Conservation (phyloP, 2,888 invertebrate species). For the Frankliniella fusca region DNA sequence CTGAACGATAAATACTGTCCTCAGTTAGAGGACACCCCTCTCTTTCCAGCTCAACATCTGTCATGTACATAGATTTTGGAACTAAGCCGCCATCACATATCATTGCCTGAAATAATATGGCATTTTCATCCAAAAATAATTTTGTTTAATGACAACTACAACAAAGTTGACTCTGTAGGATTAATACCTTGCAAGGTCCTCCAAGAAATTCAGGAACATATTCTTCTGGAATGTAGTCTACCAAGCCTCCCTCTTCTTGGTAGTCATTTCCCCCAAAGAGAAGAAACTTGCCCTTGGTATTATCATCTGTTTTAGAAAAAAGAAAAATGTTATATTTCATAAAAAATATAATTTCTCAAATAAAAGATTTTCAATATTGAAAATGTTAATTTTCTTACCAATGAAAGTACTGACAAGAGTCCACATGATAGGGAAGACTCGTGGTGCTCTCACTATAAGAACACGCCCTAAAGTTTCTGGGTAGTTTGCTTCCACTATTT, state of each 20-base stretch:
- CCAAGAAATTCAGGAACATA: slow-evolving; percentile 89
- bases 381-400: slow-evolving; percentile 51
- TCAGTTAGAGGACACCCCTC: slow-evolving; percentile 53
- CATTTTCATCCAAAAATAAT: slow-evolving; percentile 30
- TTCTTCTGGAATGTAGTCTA: slow-evolving; percentile 79
- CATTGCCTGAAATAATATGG: slow-evolving; percentile 58
- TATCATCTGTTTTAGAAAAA: slow-evolving; percentile 63
- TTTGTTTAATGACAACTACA: not conserved
- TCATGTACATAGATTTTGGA: slow-evolving; percentile 79
- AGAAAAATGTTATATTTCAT: not conserved
- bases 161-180: not conserved
- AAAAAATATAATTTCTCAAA: not conserved
- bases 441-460: slow-evolving; percentile 83
- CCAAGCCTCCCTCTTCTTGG: slow-evolving; percentile 72
- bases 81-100: slow-evolving; percentile 84
- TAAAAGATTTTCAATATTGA: not conserved
- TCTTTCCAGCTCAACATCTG: slow-evolving; percentile 52
- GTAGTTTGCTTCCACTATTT: slow-evolving; percentile 89
- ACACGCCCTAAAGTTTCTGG: slow-evolving; percentile 92
- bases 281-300: slow-evolving; percentile 85
- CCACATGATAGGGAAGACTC: slow-evolving; percentile 94
- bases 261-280: slow-evolving; percentile 89
- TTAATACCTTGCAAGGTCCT: slow-evolving; percentile 73
- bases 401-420: slow-evolving; percentile 92
- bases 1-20: slow-evolving; percentile 67